Evolutionary conservation across 2,888 invertebrate species (phyloP).

Genomic region (Andrena bucephala): DNA sequence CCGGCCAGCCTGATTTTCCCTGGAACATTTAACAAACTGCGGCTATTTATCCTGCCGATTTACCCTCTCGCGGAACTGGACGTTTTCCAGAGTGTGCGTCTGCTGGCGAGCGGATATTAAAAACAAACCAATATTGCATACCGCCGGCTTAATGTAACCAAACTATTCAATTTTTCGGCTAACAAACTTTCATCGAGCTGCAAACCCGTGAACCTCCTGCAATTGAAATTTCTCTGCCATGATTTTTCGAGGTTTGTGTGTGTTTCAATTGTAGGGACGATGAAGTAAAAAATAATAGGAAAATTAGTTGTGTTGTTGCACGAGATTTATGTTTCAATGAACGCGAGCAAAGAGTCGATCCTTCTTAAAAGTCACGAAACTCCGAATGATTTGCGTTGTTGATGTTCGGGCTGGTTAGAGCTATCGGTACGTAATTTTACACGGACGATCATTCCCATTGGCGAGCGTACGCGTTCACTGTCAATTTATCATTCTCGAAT

Average conservation of each 20-base stretch:
- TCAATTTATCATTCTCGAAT: slow-evolving; percentile 68
- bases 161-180: not conserved
- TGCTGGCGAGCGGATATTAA: not conserved
- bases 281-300: not conserved
- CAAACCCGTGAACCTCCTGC: not conserved
- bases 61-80: not conserved
- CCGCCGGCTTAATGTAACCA: not conserved
- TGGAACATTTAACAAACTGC: slow-evolving; percentile 49
- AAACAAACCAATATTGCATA: slow-evolving; percentile 3
- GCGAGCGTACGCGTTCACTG: slow-evolving; percentile 57
- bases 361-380: not conserved
- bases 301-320: no score
- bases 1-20: slow-evolving; percentile 35
- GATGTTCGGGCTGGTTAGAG: slow-evolving; percentile 29
- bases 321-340: not conserved
- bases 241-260: no score
- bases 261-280: not conserved
- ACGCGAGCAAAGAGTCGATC: not conserved
- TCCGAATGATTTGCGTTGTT: slow-evolving; percentile 13
- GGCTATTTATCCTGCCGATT: slow-evolving; percentile 43
- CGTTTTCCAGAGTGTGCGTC: not conserved
- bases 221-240: not conserved
- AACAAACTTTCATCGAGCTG: not conserved
- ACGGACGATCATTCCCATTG: slow-evolving; percentile 60
- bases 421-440: slow-evolving; percentile 59